Evolutionary conservation across 2,113 vertebrate genomes (phyloP).

Genomic region (Phyllostomus hastatus): DNA sequence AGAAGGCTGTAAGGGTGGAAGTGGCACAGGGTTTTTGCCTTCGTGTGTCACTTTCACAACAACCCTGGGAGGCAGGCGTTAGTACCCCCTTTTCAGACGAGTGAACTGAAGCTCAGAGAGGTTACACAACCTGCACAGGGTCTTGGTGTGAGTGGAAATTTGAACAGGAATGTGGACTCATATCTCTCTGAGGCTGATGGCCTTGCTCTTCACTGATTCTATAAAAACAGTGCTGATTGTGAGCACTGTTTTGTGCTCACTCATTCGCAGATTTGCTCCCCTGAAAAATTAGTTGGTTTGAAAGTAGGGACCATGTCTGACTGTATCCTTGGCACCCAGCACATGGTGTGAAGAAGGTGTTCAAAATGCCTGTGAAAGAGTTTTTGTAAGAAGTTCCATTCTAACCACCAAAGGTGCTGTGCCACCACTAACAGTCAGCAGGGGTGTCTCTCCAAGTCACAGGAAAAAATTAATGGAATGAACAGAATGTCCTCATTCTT

Average conservation of each 20-base stretch:
- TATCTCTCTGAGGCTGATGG: neutral
- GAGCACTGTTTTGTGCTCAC: neutral
- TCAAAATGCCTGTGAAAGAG: neutral
- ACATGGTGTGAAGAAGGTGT: neutral
- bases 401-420: accelerated
- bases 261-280: neutral
- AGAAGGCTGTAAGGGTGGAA: neutral
- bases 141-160: neutral
- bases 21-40: neutral
- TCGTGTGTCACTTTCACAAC: neutral
- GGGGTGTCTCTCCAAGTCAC: neutral
- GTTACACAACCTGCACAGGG: neutral
- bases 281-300: neutral
- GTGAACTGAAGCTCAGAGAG: neutral
- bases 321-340: neutral
- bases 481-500: neutral
- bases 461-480: neutral
- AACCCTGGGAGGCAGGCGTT: neutral
- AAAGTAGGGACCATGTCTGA: neutral
- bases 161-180: neutral
- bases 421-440: neutral
- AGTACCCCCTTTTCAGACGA: neutral
- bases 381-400: neutral
- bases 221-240: too few relatives aligned
- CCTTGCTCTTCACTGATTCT: neutral